phyloP scores from a whole-genome alignment of 53 echinoderm and acorn worm genomes.

The Echinarachnius parma region DNA sequence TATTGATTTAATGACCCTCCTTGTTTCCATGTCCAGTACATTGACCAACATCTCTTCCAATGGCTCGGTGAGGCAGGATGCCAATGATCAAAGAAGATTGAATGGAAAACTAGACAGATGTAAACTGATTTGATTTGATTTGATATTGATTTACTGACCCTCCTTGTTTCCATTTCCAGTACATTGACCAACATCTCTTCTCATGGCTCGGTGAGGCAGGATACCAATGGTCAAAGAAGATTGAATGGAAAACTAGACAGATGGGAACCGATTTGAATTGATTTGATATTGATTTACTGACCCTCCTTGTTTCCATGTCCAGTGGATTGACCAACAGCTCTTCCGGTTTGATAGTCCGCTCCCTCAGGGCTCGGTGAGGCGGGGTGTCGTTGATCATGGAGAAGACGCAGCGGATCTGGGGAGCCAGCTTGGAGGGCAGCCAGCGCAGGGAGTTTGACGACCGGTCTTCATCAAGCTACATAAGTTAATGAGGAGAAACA shows the following conservation, averaged over 20 bases:
- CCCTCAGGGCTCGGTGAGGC: constrained; percentile 69
- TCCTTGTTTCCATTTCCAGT: too few relatives aligned
- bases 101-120: too few relatives aligned
- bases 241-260: too few relatives aligned
- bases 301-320: constrained; percentile 87
- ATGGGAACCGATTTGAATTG: not conserved
- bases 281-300: constrained; percentile 8
- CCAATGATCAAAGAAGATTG: too few relatives aligned
- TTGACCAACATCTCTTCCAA: too few relatives aligned
- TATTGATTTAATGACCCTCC: too few relatives aligned
- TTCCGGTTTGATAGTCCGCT: constrained; percentile 60
- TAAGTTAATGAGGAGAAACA: not conserved
- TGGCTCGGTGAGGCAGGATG: too few relatives aligned
- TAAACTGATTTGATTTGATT: too few relatives aligned
- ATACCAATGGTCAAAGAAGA: constrained; percentile 86
- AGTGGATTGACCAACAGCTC: constrained; percentile 85
- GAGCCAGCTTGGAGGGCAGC: constrained; percentile 86
- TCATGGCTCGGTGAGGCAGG: too few relatives aligned
- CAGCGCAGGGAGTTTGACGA: constrained; percentile 60
- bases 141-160: too few relatives aligned
- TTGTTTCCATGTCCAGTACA: too few relatives aligned
- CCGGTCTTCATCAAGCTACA: constrained; percentile 87
- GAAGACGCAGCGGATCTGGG: constrained; percentile 86
- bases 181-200: too few relatives aligned
- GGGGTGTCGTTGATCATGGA: constrained; percentile 88